Conservation (phyloP, 2,888 invertebrate genomes). For the Ashinkailepas kermadecensis region DNA sequence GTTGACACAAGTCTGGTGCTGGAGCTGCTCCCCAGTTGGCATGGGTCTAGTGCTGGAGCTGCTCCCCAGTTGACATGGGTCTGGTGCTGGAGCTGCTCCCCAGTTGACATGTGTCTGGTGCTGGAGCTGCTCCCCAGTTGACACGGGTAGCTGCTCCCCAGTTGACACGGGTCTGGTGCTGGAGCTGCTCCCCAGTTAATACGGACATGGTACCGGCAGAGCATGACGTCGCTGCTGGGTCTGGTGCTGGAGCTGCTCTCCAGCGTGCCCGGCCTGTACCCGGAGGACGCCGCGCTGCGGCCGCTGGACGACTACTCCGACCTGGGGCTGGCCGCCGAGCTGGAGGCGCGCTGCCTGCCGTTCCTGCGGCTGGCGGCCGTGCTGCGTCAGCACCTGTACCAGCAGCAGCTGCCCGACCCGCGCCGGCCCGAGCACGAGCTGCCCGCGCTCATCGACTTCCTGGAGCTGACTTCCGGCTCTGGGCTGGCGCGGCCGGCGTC, state of each 20-base stretch:
- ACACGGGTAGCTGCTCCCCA: too few species aligned
- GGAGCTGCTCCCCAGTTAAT: too few species aligned
- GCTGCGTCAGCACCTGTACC: constrained; percentile 63
- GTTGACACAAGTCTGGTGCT: too few species aligned
- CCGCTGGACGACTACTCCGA: constrained; percentile 23
- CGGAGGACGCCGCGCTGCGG: background rate
- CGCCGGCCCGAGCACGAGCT: constrained; percentile 57
- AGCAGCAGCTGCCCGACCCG: constrained; percentile 47
- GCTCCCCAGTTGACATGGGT: too few species aligned
- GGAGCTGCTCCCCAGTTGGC: too few species aligned
- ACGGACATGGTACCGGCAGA: too few species aligned
- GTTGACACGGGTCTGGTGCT: too few species aligned
- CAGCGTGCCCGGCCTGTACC: constrained; percentile 10
- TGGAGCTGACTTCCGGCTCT: constrained; percentile 65
- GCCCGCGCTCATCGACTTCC: constrained; percentile 64
- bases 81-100: too few species aligned
- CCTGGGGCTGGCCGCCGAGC: constrained; percentile 46
- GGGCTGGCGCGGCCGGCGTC: constrained; percentile 37
- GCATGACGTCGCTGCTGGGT: constrained; percentile 37
- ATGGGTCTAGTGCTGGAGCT: too few species aligned
- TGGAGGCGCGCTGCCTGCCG: constrained; percentile 72
- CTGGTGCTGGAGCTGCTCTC: constrained; percentile 38
- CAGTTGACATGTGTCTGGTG: too few species aligned
- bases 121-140: too few species aligned
- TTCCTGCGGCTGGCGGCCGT: constrained; percentile 76